Evolutionary conservation across 2,888 invertebrate genomes (phyloP).

Genomic region (Agrochola lychnidis): DNA sequence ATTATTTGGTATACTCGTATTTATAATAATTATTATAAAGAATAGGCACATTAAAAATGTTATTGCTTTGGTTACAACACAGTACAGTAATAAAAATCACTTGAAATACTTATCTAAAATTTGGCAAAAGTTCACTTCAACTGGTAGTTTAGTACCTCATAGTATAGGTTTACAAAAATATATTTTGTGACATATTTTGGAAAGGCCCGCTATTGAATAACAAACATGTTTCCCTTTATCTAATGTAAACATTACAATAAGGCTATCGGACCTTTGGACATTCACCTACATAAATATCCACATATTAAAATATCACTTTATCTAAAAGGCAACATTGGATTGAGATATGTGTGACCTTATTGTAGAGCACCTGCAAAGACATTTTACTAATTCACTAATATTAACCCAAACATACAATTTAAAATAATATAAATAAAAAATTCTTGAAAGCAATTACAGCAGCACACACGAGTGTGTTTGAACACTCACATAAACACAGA

Average conservation of each 20-base stretch:
- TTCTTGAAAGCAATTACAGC: slow-evolving; percentile 86
- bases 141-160: slow-evolving; percentile 78
- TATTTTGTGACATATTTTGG: slow-evolving; percentile 80
- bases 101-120: slow-evolving; percentile 87
- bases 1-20: slow-evolving; percentile 85
- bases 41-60: slow-evolving; percentile 87
- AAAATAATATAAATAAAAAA: slow-evolving; percentile 83
- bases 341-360: slow-evolving; percentile 88
- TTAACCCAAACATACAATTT: slow-evolving; percentile 85
- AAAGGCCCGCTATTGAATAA: slow-evolving; percentile 80
- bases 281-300: slow-evolving; percentile 82
- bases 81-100: slow-evolving; percentile 85
- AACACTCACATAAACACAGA: slow-evolving; percentile 86
- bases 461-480: slow-evolving; percentile 84
- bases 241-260: slow-evolving; percentile 84
- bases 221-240: slow-evolving; percentile 77
- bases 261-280: slow-evolving; percentile 85
- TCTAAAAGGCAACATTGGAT: slow-evolving; percentile 90
- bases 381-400: slow-evolving; percentile 82
- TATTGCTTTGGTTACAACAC: slow-evolving; percentile 90
- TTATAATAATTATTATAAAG: slow-evolving; percentile 76
- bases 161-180: slow-evolving; percentile 84
- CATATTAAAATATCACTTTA: slow-evolving; percentile 85
- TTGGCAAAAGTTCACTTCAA: slow-evolving; percentile 86
- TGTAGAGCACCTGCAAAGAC: slow-evolving; percentile 89